phyloP scores from a whole-genome alignment of 1,140 invertebrate species.

The Pogonus chalceus region DNA sequence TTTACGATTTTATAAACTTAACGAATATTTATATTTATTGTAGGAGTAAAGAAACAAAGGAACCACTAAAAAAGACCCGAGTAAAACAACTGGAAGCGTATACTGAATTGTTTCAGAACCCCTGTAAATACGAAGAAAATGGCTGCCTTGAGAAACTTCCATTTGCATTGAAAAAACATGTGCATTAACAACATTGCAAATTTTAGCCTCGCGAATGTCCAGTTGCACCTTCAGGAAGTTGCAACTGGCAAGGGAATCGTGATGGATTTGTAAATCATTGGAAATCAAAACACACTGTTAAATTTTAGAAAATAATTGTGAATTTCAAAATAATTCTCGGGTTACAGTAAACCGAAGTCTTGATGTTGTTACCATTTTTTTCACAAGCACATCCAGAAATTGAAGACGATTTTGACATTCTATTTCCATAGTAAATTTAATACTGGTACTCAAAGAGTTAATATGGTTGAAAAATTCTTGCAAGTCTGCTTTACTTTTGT shows the following conservation, averaged over 20 bases:
- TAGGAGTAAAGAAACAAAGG: no score
- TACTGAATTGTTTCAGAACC: not conserved
- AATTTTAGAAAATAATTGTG: not conserved
- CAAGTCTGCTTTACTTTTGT: no score
- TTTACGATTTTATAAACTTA: no score
- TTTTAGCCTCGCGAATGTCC: not conserved
- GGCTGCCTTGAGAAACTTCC: not conserved
- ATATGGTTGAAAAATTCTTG: no score
- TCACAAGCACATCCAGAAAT: conserved; percentile 10
- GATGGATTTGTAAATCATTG: not conserved
- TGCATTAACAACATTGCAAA: not conserved
- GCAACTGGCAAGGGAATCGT: not conserved
- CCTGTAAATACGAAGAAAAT: not conserved
- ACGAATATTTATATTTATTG: no score
- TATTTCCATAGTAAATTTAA: conserved; percentile 20
- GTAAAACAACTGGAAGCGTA: not conserved
- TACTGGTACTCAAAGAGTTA: no score
- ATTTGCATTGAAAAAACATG: not conserved
- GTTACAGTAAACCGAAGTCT: not conserved
- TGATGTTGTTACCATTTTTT: conserved; percentile 1
- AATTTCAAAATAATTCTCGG: not conserved
- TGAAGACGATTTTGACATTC: conserved; percentile 8
- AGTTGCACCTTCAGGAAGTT: not conserved
- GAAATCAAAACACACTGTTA: not conserved
- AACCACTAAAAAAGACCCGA: no score